Base-by-base conservation (phyloP, 2,888 invertebrate species). In the Hirudinaria manillensis region DNA sequence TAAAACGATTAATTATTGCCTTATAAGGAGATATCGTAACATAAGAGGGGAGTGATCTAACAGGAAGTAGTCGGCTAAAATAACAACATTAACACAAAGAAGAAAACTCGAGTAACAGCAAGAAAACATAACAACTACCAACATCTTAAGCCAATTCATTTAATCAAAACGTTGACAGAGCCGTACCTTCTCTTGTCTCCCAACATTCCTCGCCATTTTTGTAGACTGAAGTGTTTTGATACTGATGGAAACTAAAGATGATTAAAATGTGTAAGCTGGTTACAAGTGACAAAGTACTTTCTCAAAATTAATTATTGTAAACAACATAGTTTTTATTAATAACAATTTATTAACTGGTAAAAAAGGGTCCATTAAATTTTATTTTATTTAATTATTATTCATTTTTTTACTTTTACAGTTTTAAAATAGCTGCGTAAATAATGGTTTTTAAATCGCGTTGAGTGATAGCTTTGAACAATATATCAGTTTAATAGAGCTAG, bases 161-260 rank as follows among this genome's bases (percentile, higher is more conserved):
- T n/a, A 67, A 32, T 36, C 67, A 34, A 67, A 32, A 36, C 67
- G 34, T 27, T 36, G 19, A 67, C 27, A 16, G 13, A 16, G 2
- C n/a, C 68, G n/a, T n/a, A 68, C 68, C 32, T 34, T 68, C 68
- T 68, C 68, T n/a, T 32, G 68, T 32, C 68, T 68, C 6, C 32
- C 36, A 32, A 68, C n/a, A 68, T 24, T 68, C 32, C 32, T 68
- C 68, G 68, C 68, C 68, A 68, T 68, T 68, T 68, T 68, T 68
- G 68, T 68, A 7, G 68, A 68, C 68, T 68, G 36, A 34, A 34
- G 32, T 68, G 68, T 68, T 68, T 68, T 36, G 68, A 68, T 68
- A 68, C 32, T 32, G 36, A 34, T 68, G 36, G 3, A 68, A 32
- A n/a, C 32, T 32, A 32, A 16, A 4, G 32, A 68, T n/a, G 36